Evolutionary conservation across 2,113 vertebrate genomes (phyloP).

Genomic region (Alethe diademata): DNA sequence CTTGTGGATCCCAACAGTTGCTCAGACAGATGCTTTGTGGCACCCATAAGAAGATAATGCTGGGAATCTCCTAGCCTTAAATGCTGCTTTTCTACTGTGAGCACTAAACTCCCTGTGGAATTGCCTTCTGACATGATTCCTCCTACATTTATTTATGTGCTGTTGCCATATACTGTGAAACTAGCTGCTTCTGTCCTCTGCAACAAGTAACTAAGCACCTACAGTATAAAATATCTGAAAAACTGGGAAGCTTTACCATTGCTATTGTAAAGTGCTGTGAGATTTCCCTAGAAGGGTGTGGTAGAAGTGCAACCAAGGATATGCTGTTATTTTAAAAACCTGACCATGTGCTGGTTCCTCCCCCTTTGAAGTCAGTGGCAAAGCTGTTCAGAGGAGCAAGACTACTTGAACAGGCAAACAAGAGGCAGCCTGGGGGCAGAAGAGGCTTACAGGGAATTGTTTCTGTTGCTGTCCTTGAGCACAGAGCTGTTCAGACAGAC

Average conservation of each 20-base stretch:
- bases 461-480: slow-evolving; percentile 15
- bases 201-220: not conserved
- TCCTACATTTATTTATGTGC: not conserved
- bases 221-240: not conserved
- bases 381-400: not conserved
- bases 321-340: not conserved
- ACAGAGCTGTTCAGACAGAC: slow-evolving; percentile 42
- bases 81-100: not conserved
- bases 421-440: slow-evolving; percentile 41
- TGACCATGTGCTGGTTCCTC: not conserved
- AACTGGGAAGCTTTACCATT: not conserved
- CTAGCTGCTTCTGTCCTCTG: not conserved
- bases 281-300: not conserved
- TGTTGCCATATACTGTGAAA: not conserved
- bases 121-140: not conserved
- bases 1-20: not conserved
- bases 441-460: slow-evolving; percentile 10
- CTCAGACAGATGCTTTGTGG: not conserved
- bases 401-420: not conserved
- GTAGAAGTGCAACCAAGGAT: not conserved
- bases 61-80: not conserved
- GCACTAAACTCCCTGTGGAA: not conserved
- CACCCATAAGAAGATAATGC: not conserved
- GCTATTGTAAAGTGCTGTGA: not conserved
- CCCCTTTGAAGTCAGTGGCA: slow-evolving; percentile 25